phyloP scores from a whole-genome alignment of 2,113 vertebrate species.

The Trematomus loennbergii region DNA sequence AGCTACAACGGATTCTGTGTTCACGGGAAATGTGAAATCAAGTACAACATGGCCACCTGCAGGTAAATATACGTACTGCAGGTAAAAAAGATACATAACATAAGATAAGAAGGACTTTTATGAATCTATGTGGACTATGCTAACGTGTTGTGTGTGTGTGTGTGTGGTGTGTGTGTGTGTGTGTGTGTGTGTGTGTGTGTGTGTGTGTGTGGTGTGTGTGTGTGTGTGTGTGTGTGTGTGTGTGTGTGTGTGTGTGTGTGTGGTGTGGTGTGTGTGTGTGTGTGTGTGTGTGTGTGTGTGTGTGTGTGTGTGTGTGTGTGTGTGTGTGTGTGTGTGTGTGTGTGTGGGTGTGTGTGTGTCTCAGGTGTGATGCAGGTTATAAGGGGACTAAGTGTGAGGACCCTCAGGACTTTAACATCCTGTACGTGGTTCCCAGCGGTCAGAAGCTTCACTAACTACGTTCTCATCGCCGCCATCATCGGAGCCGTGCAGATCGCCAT shows the following conservation, averaged over 20 bases:
- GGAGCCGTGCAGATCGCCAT: constrained; percentile 96
- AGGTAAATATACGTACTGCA: constrained; percentile 76
- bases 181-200: no score
- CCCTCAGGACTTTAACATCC: constrained; percentile 95
- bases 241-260: no score
- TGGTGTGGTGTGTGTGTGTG: no score
- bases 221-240: no score
- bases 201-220: no score
- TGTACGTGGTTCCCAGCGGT: constrained; percentile 96
- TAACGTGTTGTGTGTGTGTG: no score
- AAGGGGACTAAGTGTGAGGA: constrained; percentile 94
- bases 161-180: no score
- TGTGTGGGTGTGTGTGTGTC: neutral
- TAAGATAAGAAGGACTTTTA: no score
- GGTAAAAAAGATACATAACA: no score
- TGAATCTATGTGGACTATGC: neutral
- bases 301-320: neutral
- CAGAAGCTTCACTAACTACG: constrained; percentile 97
- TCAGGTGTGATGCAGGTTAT: constrained; percentile 94
- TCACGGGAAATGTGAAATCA: constrained; percentile 95
- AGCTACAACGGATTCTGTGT: constrained; percentile 91
- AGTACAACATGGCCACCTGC: constrained; percentile 93
- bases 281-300: neutral
- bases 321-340: neutral
- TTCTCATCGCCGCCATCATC: constrained; percentile 96